Percentiles rank a stretch among this genome's conserved stretches.
phyloP scores from a whole-genome alignment of 1,140 invertebrate species.

The Battus philenor region DNA sequence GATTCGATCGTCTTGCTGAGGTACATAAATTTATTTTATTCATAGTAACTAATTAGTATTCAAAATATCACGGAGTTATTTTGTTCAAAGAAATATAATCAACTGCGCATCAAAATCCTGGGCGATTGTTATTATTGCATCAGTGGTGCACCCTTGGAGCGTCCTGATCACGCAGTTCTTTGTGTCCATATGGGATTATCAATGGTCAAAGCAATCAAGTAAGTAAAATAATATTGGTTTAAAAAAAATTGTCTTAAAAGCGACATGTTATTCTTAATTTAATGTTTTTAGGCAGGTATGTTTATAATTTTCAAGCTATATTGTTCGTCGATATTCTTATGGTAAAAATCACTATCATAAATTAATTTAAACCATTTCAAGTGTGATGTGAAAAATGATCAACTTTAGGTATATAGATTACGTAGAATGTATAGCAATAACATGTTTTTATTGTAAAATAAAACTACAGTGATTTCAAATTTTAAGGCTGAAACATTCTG shows the following conservation, averaged over 20 bases:
- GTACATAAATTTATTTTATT: slow-evolving; percentile 71
- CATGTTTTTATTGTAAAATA: no score
- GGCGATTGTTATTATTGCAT: slow-evolving; percentile 98
- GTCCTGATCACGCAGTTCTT: slow-evolving; percentile 94
- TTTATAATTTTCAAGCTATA: not conserved
- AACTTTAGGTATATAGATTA: not conserved
- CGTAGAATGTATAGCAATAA: no score
- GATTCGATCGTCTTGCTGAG: slow-evolving; percentile 94
- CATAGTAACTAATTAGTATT: no score
- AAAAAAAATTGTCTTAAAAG: not conserved
- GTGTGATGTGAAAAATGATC: not conserved
- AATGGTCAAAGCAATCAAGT: slow-evolving; percentile 98
- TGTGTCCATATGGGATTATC: slow-evolving; percentile 96
- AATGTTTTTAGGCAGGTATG: not conserved
- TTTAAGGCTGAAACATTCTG: no score
- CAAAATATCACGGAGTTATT: slow-evolving; percentile 15
- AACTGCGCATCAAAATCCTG: slow-evolving; percentile 95
- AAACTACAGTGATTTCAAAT: no score
- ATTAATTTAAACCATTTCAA: not conserved
- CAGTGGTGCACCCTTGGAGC: slow-evolving; percentile 91
- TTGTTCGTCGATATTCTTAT: not conserved
- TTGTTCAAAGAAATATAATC: slow-evolving; percentile 89
- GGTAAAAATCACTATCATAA: not conserved
- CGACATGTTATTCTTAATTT: not conserved
- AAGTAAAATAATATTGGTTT: slow-evolving; percentile 59